These are phyloP conservation scores for Bothrops alternatus DNA, from an alignment of 2,797 vertebrate species.

Conservation along the genomic window DNA sequence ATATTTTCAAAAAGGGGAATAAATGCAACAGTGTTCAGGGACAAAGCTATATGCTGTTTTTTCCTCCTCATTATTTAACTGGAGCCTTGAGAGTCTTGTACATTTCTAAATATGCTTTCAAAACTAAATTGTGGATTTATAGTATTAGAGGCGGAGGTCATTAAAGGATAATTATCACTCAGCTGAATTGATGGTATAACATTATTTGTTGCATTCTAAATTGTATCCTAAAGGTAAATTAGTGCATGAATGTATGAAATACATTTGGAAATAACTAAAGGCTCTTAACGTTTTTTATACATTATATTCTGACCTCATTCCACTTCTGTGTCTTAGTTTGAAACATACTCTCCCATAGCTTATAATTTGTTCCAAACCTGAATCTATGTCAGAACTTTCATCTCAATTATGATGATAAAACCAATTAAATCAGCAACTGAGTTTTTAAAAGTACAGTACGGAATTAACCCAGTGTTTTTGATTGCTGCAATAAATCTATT, in stretches of 20 bases:
- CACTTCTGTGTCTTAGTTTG: background rate
- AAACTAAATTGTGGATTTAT: conserved; percentile 37
- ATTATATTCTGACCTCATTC: background rate
- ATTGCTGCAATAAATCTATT: background rate
- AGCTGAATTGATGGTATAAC: conserved; percentile 22
- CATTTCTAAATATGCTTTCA: conserved; percentile 11
- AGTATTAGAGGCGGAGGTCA: conserved; percentile 24
- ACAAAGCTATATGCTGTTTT: conserved; percentile 22
- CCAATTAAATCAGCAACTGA: background rate
- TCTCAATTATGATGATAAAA: background rate
- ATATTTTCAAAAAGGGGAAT: conserved; percentile 6
- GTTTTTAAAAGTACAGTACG: background rate
- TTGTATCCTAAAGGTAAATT: conserved; percentile 14
- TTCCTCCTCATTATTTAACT: background rate
- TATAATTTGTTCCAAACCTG: background rate
- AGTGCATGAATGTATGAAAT: background rate
- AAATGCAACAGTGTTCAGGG: background rate
- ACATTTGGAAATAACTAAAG: conserved; percentile 8
- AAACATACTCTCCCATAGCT: background rate
- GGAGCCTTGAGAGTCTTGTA: conserved; percentile 33
- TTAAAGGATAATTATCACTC: background rate
- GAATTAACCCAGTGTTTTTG: background rate
- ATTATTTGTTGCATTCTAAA: conserved; percentile 29
- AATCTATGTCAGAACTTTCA: background rate
- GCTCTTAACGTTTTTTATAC: background rate